phyloP scores from a whole-genome alignment of 2,113 vertebrate genomes.

The Toxostoma redivivum region DNA sequence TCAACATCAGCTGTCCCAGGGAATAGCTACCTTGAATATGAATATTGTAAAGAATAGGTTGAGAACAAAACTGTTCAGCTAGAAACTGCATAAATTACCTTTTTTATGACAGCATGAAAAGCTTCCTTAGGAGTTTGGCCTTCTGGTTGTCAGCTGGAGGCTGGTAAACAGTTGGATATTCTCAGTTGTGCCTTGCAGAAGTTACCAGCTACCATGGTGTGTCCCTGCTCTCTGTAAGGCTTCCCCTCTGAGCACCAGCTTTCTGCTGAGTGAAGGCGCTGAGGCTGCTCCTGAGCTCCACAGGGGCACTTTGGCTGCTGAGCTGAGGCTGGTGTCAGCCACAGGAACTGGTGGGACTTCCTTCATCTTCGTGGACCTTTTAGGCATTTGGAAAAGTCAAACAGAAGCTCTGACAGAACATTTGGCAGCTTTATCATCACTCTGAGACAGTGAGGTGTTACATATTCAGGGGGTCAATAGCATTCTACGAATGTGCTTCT shows the following conservation, averaged over 20 bases:
- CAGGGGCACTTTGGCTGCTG: conserved; percentile 32
- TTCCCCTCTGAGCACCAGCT: conserved; percentile 66
- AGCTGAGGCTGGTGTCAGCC: conserved; percentile 64
- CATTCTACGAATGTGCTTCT: neutral
- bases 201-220: conserved; percentile 67
- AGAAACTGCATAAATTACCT: neutral
- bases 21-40: neutral
- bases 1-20: neutral
- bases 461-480: neutral
- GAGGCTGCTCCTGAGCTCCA: conserved; percentile 61
- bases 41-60: neutral
- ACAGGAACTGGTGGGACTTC: neutral
- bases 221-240: conserved; percentile 66
- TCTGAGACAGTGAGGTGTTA: neutral
- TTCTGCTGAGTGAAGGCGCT: conserved; percentile 52
- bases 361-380: neutral
- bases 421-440: conserved; percentile 59
- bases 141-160: neutral
- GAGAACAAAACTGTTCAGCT: neutral
- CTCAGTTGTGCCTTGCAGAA: conserved; percentile 59
- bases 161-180: neutral
- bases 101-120: neutral
- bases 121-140: neutral
- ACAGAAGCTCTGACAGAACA: conserved; percentile 51
- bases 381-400: neutral